phyloP scores from a whole-genome alignment of 2,113 vertebrate genomes.

The Sakesphorus luctuosus region DNA sequence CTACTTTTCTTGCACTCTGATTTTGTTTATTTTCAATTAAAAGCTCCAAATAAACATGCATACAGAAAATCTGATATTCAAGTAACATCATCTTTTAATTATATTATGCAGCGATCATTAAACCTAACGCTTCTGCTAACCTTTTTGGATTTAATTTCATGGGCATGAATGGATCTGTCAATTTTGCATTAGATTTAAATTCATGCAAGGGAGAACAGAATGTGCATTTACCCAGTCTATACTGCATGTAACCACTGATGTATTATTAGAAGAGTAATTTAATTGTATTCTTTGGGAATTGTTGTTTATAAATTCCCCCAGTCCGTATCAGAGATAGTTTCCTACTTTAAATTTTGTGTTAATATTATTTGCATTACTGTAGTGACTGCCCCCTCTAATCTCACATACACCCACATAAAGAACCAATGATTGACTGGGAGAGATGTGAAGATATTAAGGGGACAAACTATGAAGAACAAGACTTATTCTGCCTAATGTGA shows the following conservation, averaged over 20 bases:
- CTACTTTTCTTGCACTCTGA: conserved; percentile 56
- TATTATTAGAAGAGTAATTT: conserved; percentile 19
- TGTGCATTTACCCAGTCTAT: not conserved
- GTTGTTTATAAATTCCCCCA: conserved; percentile 9
- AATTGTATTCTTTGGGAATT: not conserved
- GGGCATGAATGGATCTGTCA: conserved; percentile 10
- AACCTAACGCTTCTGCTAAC: conserved; percentile 56
- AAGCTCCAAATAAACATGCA: conserved; percentile 75
- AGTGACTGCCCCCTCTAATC: not conserved
- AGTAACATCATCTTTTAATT: conserved; percentile 77
- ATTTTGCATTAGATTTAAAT: conserved; percentile 20
- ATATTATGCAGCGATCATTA: conserved; percentile 56
- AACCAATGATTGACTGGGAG: not conserved
- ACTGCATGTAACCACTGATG: conserved; percentile 32
- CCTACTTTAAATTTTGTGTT: not conserved
- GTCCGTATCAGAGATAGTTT: conserved; percentile 14
- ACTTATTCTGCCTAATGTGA: not conserved
- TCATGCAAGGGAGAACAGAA: not conserved
- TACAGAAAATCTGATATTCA: conserved; percentile 69
- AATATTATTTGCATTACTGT: not conserved
- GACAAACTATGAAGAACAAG: not conserved
- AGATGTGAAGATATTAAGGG: not conserved
- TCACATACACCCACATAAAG: not conserved
- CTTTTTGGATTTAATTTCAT: conserved; percentile 33
- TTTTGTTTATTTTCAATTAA: conserved; percentile 84